Percentiles rank a stretch among this genome's conserved stretches.
Conservation (phyloP, 2,797 vertebrate species). For the Enteromius mattozi region DNA sequence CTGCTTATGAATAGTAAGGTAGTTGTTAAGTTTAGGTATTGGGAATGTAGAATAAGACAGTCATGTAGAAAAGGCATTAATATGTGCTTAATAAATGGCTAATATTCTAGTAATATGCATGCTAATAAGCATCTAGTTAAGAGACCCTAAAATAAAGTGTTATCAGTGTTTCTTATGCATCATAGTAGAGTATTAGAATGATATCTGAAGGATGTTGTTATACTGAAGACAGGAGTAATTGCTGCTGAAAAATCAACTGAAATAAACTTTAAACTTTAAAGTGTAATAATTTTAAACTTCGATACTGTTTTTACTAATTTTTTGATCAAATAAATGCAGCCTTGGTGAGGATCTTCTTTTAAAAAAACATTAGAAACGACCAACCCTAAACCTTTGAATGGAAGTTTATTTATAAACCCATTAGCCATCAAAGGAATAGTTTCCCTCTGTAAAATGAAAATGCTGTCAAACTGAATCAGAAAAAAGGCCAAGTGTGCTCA, state of each 20-base stretch:
- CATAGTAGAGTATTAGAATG: no score
- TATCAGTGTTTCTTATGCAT: not conserved
- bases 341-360: not conserved
- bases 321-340: not conserved
- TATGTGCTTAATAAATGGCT: no score
- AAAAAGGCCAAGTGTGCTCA: not conserved
- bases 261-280: not conserved
- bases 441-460: conserved; percentile 1
- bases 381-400: not conserved
- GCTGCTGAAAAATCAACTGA: not conserved
- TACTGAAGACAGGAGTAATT: not conserved
- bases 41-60: no score
- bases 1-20: no score
- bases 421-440: not conserved
- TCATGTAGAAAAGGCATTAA: no score
- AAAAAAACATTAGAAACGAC: not conserved
- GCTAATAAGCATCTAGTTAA: no score
- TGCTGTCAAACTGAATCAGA: not conserved
- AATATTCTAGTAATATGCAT: no score
- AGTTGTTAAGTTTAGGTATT: no score
- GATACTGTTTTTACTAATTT: not conserved
- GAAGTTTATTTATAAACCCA: not conserved
- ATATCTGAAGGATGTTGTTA: not conserved
- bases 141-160: no score
- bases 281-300: not conserved